Evolutionary conservation across 2,113 vertebrate species (phyloP), one percentile per base, ranked within the genome.

Genomic region (Todiramphus saurophagus): DNA sequence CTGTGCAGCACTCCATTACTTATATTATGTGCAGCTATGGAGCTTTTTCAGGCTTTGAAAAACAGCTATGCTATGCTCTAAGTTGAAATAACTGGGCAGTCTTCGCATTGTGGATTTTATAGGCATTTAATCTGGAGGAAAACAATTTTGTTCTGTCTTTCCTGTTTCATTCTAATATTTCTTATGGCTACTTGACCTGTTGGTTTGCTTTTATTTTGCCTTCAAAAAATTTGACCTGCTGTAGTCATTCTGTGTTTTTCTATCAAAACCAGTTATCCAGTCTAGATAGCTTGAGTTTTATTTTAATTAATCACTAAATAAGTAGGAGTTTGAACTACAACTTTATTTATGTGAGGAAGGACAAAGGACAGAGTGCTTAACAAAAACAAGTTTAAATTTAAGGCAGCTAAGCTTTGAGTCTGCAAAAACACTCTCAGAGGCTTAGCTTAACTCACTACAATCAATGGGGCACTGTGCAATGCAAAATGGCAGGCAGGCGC

Each of bases 381-480:
- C 24, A 91, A 86, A 97, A 97, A 82, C 70, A 95, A 18, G 44
- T 46, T 46, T 44, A 89, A 94, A 95, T 91, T 68, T 77, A 87
- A 97, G 97, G 35, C 62, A 92, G 55, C 74, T 89, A 78, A 85
- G 31, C 79, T 82, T 87, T 86, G 33, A 87, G 80, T 55, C 39
- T 74, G 21, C 50, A 92, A 55, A 93, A 39, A 14, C 18, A 19
- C 24, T 14, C 41, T 80, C 44, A 78, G 23, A 75, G 60, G 17
- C 20, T 82, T 78, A 50, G 25, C 20, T 76, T 90, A 90, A 53
- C n/a, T 84, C 33, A 19, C 25, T 46, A 28, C 75, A 89, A 91
- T 84, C 33, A 85, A 21, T 46, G 25, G 9, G 19, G 6, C 10
- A 73, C n/a, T 89, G 72, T 72, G 41, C 39, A 82, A 30, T 31